Evolutionary conservation across 2,888 invertebrate genomes (phyloP).

Genomic region (Clepsis dumicolana): DNA sequence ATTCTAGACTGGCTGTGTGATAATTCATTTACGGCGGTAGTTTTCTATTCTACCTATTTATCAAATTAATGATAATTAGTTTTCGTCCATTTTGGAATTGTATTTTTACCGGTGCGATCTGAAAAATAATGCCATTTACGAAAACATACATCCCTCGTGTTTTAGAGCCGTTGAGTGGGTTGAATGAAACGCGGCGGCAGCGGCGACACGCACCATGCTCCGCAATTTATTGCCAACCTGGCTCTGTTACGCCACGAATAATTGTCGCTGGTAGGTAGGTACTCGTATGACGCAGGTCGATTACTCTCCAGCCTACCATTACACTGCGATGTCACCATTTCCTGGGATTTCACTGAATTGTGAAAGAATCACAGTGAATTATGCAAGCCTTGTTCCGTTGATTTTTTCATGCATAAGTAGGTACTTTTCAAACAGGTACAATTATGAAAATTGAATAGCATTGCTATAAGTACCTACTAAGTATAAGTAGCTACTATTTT

Average conservation of each 20-base stretch:
- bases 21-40: too few species aligned
- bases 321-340: constrained; percentile 53
- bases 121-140: too few species aligned
- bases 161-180: not conserved
- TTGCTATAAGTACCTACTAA: too few species aligned
- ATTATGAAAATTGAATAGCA: too few species aligned
- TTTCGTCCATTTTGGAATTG: too few species aligned
- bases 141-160: not conserved
- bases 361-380: constrained; percentile 53
- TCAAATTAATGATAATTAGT: too few species aligned
- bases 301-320: constrained; percentile 45
- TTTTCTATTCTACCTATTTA: too few species aligned
- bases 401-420: not conserved
- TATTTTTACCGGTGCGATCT: too few species aligned
- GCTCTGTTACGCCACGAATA: constrained; percentile 73
- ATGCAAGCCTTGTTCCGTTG: not conserved
- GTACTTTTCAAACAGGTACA: not conserved
- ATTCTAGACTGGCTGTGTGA: too few species aligned
- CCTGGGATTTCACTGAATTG: constrained; percentile 60
- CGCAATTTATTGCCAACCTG: constrained; percentile 71
- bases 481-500: too few species aligned
- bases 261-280: too few species aligned
- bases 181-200: constrained; percentile 53
- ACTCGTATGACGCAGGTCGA: constrained; percentile 55
- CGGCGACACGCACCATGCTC: constrained; percentile 79